A percentile compares a stretch with the other conserved stretches of the same genome.
Conservation (phyloP, 2,797 vertebrate genomes). For the Basileuterus tristriatus region DNA sequence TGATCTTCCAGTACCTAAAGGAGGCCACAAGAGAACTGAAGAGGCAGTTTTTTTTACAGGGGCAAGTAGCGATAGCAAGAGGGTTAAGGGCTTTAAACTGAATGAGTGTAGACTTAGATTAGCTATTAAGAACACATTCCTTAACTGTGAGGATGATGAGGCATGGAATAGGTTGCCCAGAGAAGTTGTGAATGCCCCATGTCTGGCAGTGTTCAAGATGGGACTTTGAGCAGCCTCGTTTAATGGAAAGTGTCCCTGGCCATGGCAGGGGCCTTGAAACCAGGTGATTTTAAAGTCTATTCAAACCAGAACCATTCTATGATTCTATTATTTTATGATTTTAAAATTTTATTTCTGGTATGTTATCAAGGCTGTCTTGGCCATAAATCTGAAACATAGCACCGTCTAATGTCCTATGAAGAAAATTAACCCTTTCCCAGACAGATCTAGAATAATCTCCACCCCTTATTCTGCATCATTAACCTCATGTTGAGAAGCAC, state of each 20-base stretch:
- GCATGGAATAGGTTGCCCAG: not conserved
- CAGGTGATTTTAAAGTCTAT: not conserved
- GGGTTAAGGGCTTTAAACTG: not conserved
- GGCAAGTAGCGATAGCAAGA: not conserved
- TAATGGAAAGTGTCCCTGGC: not conserved
- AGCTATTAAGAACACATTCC: not conserved
- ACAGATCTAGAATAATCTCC: not conserved
- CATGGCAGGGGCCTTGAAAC: rapidly evolving
- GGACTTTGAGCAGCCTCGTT: not conserved
- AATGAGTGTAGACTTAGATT: not conserved
- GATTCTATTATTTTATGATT: not conserved
- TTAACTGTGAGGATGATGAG: not conserved
- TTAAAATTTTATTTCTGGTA: not conserved
- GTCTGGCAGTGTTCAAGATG: not conserved
- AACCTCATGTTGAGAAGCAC: not conserved
- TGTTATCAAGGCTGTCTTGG: not conserved
- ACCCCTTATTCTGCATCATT: not conserved
- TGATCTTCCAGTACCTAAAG: not conserved
- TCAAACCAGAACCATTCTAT: not conserved
- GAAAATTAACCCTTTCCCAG: not conserved
- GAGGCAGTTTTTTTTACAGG: too few relatives aligned
- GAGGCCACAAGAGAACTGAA: not conserved
- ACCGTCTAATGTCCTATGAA: not conserved
- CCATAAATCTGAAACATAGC: not conserved
- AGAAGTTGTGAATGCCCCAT: not conserved